These are phyloP conservation scores for Amblyornis subalaris DNA, from an alignment of 2,113 vertebrate species.

Conservation along the genomic window DNA sequence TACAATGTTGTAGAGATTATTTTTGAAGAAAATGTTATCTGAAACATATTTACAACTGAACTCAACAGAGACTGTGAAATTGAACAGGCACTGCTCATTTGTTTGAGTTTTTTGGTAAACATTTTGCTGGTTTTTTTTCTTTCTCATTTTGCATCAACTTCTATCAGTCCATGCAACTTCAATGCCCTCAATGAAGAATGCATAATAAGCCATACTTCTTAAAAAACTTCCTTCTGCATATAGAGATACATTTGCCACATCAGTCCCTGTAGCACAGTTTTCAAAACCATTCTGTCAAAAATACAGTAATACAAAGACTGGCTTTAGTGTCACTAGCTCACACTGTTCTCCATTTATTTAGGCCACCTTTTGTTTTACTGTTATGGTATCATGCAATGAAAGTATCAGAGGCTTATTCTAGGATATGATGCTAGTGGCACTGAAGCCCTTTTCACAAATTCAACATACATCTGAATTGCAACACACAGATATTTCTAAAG, in stretches of 20 bases:
- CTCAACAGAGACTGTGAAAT: constrained; percentile 96
- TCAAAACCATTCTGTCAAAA: constrained; percentile 84
- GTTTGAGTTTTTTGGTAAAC: constrained; percentile 94
- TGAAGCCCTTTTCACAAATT: constrained; percentile 82
- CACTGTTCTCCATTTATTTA: constrained; percentile 69
- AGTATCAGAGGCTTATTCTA: constrained; percentile 67
- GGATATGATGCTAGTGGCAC: constrained; percentile 74
- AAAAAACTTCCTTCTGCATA: constrained; percentile 82
- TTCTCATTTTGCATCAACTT: constrained; percentile 90
- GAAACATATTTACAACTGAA: constrained; percentile 98
- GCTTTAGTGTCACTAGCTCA: constrained; percentile 88
- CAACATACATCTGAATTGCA: constrained; percentile 84
- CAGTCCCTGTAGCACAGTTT: constrained; percentile 87
- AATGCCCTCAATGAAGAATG: constrained; percentile 91
- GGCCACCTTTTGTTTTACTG: constrained; percentile 69
- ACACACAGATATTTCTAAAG: constrained; percentile 86
- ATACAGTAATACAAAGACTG: constrained; percentile 87
- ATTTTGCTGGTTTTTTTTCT: constrained; percentile 96
- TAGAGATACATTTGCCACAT: constrained; percentile 82
- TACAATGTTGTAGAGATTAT: constrained; percentile 76
- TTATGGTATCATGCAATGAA: constrained; percentile 64
- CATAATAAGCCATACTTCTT: constrained; percentile 86
- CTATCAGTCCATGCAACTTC: constrained; percentile 88
- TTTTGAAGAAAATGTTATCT: constrained; percentile 89
- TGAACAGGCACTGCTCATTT: constrained; percentile 98